These are phyloP conservation scores for Athene cunicularia DNA, from an alignment of 2,113 vertebrate species.

Conservation along the genomic window DNA sequence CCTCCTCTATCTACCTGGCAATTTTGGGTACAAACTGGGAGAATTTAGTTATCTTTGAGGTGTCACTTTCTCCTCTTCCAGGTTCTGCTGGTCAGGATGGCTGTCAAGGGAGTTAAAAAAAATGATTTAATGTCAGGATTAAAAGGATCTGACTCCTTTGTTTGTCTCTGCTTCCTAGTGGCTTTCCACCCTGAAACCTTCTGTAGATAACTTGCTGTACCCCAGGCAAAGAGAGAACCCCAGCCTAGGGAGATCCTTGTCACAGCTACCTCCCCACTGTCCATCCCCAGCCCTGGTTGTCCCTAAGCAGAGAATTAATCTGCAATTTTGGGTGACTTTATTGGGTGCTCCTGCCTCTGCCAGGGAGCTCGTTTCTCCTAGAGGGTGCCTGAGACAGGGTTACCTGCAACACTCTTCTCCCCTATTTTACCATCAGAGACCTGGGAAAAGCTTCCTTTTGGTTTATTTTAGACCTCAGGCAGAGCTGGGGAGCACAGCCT, in stretches of 20 bases:
- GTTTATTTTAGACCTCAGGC: not conserved
- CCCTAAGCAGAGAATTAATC: not conserved
- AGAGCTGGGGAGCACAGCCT: not conserved
- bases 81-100: not conserved
- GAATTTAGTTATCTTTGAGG: not conserved
- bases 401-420: not conserved
- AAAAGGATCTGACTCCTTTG: no score
- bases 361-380: fast-evolving
- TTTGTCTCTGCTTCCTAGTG: not conserved
- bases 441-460: not conserved
- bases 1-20: not conserved
- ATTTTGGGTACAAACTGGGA: not conserved
- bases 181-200: not conserved
- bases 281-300: fast-evolving
- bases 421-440: not conserved
- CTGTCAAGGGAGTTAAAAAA: not conserved
- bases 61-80: not conserved
- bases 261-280: not conserved
- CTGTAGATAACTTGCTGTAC: not conserved
- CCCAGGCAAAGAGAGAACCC: not conserved
- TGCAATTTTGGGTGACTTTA: not conserved
- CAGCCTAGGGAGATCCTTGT: not conserved
- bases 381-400: not conserved
- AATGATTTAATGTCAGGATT: not conserved
- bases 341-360: not conserved